phyloP scores from a whole-genome alignment of 30 jellyfish, hydroid and myxozoan species.

The Clytia hemisphaerica region DNA sequence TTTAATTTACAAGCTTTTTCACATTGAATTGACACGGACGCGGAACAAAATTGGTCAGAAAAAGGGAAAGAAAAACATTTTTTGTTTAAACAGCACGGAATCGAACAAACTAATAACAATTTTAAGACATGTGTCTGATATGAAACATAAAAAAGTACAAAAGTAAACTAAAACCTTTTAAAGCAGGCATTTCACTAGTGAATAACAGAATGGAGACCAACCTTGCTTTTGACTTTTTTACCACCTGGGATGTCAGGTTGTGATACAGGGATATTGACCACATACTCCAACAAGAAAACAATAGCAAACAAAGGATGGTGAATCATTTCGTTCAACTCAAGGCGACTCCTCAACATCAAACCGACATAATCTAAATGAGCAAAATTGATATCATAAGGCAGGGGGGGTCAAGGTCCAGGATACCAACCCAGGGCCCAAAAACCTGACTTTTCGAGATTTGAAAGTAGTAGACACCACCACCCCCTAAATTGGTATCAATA shows the following conservation, averaged over 20 bases:
- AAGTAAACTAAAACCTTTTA: not conserved
- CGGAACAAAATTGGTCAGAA: not conserved
- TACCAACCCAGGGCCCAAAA: too few species aligned
- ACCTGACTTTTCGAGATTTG: too few species aligned
- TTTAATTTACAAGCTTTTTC: too few species aligned
- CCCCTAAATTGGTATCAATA: too few species aligned
- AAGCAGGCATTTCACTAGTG: not conserved
- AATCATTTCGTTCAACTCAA: conserved; percentile 71
- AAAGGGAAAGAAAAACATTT: not conserved
- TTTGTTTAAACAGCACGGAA: too few species aligned
- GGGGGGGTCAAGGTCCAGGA: too few species aligned
- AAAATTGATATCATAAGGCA: too few species aligned
- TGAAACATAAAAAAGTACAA: not conserved
- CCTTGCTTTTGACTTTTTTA: conserved; percentile 62
- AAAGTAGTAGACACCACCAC: too few species aligned
- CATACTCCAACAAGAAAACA: conserved; percentile 68
- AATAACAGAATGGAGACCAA: not conserved
- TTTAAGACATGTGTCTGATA: too few species aligned
- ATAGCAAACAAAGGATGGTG: conserved; percentile 77
- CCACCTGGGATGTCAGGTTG: conserved; percentile 71
- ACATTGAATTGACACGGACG: not conserved
- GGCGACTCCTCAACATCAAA: conserved; percentile 52
- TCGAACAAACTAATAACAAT: not conserved
- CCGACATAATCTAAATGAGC: conserved; percentile 34
- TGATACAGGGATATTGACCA: conserved; percentile 65